Evolutionary conservation across 2,113 vertebrate species (phyloP), one percentile per base, ranked within the genome.

Genomic region (Heloderma charlesbogerti): DNA sequence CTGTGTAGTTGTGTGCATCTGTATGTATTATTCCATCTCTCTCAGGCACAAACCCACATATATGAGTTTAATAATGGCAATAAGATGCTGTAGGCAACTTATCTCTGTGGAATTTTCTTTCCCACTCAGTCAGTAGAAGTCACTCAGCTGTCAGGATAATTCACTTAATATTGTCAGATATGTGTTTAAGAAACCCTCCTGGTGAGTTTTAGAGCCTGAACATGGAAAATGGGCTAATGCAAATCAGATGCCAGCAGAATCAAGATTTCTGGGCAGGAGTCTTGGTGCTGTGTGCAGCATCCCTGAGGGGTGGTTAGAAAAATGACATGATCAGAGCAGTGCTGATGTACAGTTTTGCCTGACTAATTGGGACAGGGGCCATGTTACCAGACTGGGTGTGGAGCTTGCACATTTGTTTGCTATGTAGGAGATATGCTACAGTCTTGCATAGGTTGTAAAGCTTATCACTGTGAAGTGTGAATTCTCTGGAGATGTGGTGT

Each of bases 91-190:
- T 66, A 86, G 89, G 63, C 74, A 89, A 40, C 51, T 51, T 48
- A 34, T 40, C 51, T 80, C 79, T 86, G 57, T 45, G 75, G 51
- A 4, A 75, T 12, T 40, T 84, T 92, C 88, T 57, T 81, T 72
- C 74, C 45, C 89, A 86, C 66, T 81, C 69, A 25, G 57, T 40
- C 88, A 74, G 84, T 63, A 89, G 85, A 95, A 92, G 84, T 84
- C 78, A 84, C 69, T 94, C 95, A 89, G 72, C 69, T 94, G 88
- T 92, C 84, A 29, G 84, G 78, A 22, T 54, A 63, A 91, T 92
- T 94, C 93, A 69, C 40, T 48, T 29, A 54, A 91, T 92, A 92
- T 88, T 16, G 67, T 69, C 82, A 87, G 88, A 84, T 92, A 92
- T 78, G 18, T n/a, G 48, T 77, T 43, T 15, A 89, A 81, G 54